A percentile compares a stretch with the other conserved stretches of the same genome.
Conservation (phyloP, 92 coral and sea anemone genomes). For the Epizoanthus rinbou region DNA sequence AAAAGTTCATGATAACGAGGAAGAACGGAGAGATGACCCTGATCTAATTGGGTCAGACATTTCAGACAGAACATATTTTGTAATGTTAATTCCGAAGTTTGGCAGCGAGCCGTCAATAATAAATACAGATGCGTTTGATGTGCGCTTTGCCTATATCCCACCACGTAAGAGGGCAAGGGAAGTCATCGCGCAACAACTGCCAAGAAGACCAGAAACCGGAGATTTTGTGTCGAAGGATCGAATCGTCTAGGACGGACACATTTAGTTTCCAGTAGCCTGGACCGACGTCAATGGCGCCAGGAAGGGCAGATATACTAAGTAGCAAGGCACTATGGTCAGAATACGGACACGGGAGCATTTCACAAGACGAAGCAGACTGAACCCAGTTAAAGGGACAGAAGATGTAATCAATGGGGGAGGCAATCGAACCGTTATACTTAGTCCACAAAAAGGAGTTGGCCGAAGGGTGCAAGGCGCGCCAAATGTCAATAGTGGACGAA, state of each 20-base stretch:
- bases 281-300: slow-evolving; percentile 1
- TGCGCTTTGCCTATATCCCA: slow-evolving; percentile 40
- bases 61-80: too few species aligned
- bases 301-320: not conserved
- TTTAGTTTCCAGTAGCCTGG: slow-evolving; percentile 46
- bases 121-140: not conserved
- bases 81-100: too few species aligned
- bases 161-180: slow-evolving; percentile 3
- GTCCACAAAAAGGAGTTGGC: slow-evolving; percentile 40
- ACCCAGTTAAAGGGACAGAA: slow-evolving; percentile 54
- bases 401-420: slow-evolving; percentile 61
- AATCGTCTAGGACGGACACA: not conserved
- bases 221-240: not conserved
- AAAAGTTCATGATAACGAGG: not conserved
- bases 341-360: slow-evolving; percentile 19
- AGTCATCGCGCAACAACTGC: not conserved
- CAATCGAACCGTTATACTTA: slow-evolving; percentile 23
- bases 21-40: not conserved
- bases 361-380: not conserved
- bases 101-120: not conserved
- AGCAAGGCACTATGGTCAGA: slow-evolving; percentile 39
- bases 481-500: slow-evolving; percentile 37
- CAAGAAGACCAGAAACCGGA: slow-evolving; percentile 43
- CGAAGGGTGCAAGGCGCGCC: slow-evolving; percentile 57
- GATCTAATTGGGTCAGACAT: not conserved